Base-by-base conservation (phyloP, 2,888 invertebrate species). In the Drosophila dives region DNA sequence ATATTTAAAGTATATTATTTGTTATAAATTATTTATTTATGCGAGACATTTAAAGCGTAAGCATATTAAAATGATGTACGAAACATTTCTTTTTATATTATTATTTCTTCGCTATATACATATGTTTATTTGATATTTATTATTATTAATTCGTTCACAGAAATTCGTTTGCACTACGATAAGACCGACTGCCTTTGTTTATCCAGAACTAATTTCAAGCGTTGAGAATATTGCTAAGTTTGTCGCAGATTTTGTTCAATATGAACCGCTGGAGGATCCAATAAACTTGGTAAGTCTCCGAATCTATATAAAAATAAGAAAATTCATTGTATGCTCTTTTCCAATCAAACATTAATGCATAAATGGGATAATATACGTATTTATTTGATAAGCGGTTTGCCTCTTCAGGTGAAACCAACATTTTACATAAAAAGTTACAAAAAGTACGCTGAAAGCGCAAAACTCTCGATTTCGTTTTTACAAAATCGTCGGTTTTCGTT, bases 131-230 rank as follows among this genome's bases (percentile, higher is more conserved):
- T 12, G 12, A 1, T 20, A 1, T 42, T 12, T 7, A 4, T 4
- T 45, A 23, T 23, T 1, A 7, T 15, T 20, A 23, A 15, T 23
- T 45, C 45, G 23, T n/a, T 62, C 50, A 0, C 92, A 98, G 97
- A 98, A 98, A 95, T 96, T 98, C 94, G 97, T 98, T 48, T 97
- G 97, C 81, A 97, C 97, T 8, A 95, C 96, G 3, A 95, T 98
- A 75, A 94, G 97, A 50, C 97, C 97, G 29, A 97, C 97, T 17
- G 95, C 95, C 76, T 94, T 97, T 66, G 95, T 96, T 23, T 96
- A 95, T 93, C 94, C 95, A 11, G 95, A 95, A 82, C 94, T 98
- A 50, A 91, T 93, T 54, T 86, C 90, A n/a, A 89, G 74, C 51
- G 97, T 97, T 95, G 94, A 96, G 88, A 96, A 96, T 48, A 94